Base-by-base conservation (phyloP, 2,113 vertebrate genomes). In the Apeltes quadracus region DNA sequence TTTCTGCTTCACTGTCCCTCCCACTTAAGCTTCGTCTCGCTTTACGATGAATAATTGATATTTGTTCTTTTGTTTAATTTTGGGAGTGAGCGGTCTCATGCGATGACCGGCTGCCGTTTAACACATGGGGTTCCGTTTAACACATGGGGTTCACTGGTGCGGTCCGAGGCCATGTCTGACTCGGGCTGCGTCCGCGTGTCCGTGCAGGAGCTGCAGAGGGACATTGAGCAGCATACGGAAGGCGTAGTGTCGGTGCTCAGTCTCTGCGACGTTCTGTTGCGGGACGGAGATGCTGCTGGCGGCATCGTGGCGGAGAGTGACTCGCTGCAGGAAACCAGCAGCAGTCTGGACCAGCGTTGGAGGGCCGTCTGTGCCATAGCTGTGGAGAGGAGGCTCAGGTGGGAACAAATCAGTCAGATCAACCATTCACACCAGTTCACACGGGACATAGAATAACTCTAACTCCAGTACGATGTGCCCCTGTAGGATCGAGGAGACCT, bases 361-460 rank as follows among this genome's bases (percentile, higher is more conserved):
- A 95, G 96, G 88, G 96, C 96, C 82, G 96, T 99, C 73, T 97
- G 97, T 18, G 89, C 96, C 85, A 91, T 97, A 95, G 97, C 96
- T 2, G 94, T 97, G 93, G 96, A 98, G 76, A 93, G 96, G 71
- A 93, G 95, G 56, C 94, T 97, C 86, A 96, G 95, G 98, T 98
- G 86, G 85, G 92, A 63, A 27, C 38, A n/a, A n/a, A n/a, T n/a
- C n/a, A n/a, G n/a, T 41, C 48, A 13, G 48, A 32, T 68, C 48
- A 14, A n/a, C 44, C 20, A 8, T 46, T 8, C 13, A 57, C 18
- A 12, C 29, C 18, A n/a, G n/a, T 57, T 34, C n/a, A n/a, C n/a
- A n/a, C n/a, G 29, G 2, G 29, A 3, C 29, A 29, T 29, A 29
- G 29, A 29, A 29, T 29, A 29, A 29, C 29, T 29, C 29, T 29